A percentile compares a stretch with the other conserved stretches of the same genome.
phyloP scores from a whole-genome alignment of 2,888 invertebrate genomes.

The Abrostola triplasia region DNA sequence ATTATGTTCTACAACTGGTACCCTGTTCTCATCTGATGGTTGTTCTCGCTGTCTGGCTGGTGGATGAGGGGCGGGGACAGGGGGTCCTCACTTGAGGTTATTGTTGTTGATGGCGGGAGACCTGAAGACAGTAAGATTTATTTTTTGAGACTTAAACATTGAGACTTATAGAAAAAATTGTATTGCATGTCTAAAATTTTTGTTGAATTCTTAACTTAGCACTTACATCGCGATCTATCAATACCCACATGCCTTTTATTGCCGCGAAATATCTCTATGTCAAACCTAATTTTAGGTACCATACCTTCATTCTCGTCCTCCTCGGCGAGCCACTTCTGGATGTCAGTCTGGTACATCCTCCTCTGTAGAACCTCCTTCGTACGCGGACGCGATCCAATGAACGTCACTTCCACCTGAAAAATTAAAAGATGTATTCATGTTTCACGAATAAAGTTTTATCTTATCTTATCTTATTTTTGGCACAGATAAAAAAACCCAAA shows the following conservation, averaged over 20 bases:
- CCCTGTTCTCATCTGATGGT: slow-evolving; percentile 67
- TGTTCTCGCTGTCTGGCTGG: slow-evolving; percentile 68
- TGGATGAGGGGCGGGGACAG: slow-evolving; percentile 78
- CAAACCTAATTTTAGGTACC: not conserved
- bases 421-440: not conserved
- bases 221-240: too few species aligned
- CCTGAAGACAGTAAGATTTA: slow-evolving; percentile 60
- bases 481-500: too few species aligned
- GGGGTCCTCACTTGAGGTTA: slow-evolving; percentile 80
- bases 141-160: too few species aligned
- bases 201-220: too few species aligned
- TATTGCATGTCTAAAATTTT: too few species aligned
- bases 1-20: slow-evolving; percentile 81
- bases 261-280: too few species aligned
- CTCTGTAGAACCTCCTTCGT: slow-evolving; percentile 93
- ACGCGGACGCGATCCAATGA: slow-evolving; percentile 92
- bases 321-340: slow-evolving; percentile 92
- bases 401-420: slow-evolving; percentile 86
- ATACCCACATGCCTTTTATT: too few species aligned
- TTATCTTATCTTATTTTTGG: too few species aligned
- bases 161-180: too few species aligned
- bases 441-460: too few species aligned
- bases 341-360: slow-evolving; percentile 93
- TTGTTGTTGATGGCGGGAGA: slow-evolving; percentile 77
- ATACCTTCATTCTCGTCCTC: slow-evolving; percentile 89